phyloP scores from a whole-genome alignment of 2,888 invertebrate genomes.

The Eupeodes latifasciatus region DNA sequence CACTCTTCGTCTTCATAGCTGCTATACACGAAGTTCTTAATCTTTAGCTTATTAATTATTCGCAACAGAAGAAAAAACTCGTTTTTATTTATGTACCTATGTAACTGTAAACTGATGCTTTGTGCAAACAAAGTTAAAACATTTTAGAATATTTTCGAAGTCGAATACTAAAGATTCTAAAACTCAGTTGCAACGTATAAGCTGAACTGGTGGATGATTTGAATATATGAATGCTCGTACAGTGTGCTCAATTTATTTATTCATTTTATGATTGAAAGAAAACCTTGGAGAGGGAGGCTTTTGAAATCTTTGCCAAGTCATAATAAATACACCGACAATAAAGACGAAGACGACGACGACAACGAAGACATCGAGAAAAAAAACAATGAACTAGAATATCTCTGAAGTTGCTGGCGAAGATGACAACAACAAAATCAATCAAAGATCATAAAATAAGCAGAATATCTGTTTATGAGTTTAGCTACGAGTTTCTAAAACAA shows the following conservation, averaged over 20 bases:
- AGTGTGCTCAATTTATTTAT: conserved; percentile 29
- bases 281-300: conserved; percentile 37
- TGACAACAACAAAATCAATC: conserved; percentile 58
- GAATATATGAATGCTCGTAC: not conserved
- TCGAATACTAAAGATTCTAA: not conserved
- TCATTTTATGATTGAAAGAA: conserved; percentile 23
- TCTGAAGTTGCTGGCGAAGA: conserved; percentile 47
- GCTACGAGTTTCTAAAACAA: conserved; percentile 1
- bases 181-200: conserved; percentile 35
- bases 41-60: conserved; percentile 16
- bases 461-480: conserved; percentile 18
- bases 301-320: conserved; percentile 39
- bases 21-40: conserved; percentile 3
- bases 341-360: too few species aligned
- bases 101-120: not conserved
- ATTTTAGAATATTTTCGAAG: not conserved
- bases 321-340: conserved; percentile 15
- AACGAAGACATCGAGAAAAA: too few species aligned
- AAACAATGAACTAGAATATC: conserved; percentile 21
- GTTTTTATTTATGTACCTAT: conserved; percentile 10
- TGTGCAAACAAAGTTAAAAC: conserved; percentile 13
- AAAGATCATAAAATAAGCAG: conserved; percentile 49
- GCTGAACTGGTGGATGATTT: not conserved
- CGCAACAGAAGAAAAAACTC: conserved; percentile 2
- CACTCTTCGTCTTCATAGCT: not conserved